Evolutionary conservation across 2,888 invertebrate species (phyloP).

Genomic region (Unio pictorum): DNA sequence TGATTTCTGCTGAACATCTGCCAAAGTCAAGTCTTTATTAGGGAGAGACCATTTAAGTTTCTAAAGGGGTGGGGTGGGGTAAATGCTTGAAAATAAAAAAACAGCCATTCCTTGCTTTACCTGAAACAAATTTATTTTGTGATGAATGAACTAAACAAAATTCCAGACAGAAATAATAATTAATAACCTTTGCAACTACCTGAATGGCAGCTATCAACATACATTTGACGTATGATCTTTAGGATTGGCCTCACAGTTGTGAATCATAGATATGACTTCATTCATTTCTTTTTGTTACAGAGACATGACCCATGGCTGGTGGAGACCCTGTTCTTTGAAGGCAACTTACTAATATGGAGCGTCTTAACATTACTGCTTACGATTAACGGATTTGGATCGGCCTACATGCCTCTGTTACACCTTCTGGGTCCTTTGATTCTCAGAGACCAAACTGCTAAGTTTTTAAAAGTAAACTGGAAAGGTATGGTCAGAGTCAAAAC

Average conservation of each 20-base stretch:
- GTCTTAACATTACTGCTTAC: constrained; percentile 75
- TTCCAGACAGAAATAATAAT: too few relatives aligned
- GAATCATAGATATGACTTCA: neutral
- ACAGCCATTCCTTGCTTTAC: too few relatives aligned
- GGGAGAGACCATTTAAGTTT: too few relatives aligned
- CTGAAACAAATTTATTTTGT: too few relatives aligned
- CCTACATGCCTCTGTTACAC: constrained; percentile 75
- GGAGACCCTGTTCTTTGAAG: constrained; percentile 72
- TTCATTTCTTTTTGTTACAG: constrained; percentile 22
- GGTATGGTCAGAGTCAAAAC: constrained; percentile 67
- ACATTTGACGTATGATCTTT: neutral
- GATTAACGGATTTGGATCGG: constrained; percentile 78
- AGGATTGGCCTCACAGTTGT: neutral
- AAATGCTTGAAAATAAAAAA: too few relatives aligned
- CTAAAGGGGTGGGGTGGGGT: too few relatives aligned
- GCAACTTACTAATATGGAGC: constrained; percentile 75
- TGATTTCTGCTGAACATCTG: too few relatives aligned
- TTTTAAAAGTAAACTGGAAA: constrained; percentile 71
- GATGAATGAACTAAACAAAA: too few relatives aligned
- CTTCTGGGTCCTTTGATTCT: constrained; percentile 76
- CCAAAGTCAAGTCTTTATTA: too few relatives aligned
- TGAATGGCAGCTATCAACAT: too few relatives aligned
- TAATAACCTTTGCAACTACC: too few relatives aligned
- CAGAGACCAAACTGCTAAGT: constrained; percentile 75
- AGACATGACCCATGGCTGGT: constrained; percentile 49